These are phyloP conservation scores for Drosophila yakuba DNA, from an alignment of 1,140 invertebrate species.

Conservation along the genomic window DNA sequence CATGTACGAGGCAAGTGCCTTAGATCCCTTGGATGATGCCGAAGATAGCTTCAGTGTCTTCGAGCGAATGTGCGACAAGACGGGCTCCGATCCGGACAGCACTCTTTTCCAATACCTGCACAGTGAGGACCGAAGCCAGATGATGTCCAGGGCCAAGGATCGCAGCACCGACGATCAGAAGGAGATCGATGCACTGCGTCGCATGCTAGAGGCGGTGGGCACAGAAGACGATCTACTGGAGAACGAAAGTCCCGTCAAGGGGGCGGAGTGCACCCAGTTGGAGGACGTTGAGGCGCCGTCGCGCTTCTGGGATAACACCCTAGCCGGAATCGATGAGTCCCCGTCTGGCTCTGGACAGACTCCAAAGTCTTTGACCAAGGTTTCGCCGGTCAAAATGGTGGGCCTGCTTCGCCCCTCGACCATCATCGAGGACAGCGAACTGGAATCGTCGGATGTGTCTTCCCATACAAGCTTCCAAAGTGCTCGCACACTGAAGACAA, in stretches of 20 bases:
- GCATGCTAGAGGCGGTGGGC: slow-evolving; percentile 52
- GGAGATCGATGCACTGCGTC: slow-evolving; percentile 59
- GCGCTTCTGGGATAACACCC: slow-evolving; percentile 67
- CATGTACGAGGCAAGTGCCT: slow-evolving; percentile 10
- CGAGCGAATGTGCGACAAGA: slow-evolving; percentile 80
- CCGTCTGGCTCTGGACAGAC: background rate
- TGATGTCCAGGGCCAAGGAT: slow-evolving; percentile 63
- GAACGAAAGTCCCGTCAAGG: slow-evolving; percentile 62
- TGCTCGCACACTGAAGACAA: slow-evolving; percentile 51
- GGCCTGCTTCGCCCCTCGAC: slow-evolving; percentile 77
- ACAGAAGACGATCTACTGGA: slow-evolving; percentile 49
- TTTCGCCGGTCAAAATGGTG: slow-evolving; percentile 79
- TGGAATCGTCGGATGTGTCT: slow-evolving; percentile 61
- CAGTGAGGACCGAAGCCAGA: slow-evolving; percentile 58
- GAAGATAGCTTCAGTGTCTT: slow-evolving; percentile 74
- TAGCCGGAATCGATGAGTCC: slow-evolving; percentile 10
- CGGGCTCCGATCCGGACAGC: slow-evolving; percentile 76
- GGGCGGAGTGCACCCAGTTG: slow-evolving; percentile 73
- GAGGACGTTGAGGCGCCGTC: slow-evolving; percentile 79
- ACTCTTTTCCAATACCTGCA: slow-evolving; percentile 75
- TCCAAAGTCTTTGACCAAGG: slow-evolving; percentile 14
- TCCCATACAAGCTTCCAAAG: slow-evolving; percentile 60
- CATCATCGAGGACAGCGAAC: slow-evolving; percentile 69
- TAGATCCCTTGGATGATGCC: background rate
- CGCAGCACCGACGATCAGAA: slow-evolving; percentile 33